These are phyloP conservation scores for Dione vanillae DNA, from an alignment of 2,888 invertebrate species.

Conservation along the genomic window DNA sequence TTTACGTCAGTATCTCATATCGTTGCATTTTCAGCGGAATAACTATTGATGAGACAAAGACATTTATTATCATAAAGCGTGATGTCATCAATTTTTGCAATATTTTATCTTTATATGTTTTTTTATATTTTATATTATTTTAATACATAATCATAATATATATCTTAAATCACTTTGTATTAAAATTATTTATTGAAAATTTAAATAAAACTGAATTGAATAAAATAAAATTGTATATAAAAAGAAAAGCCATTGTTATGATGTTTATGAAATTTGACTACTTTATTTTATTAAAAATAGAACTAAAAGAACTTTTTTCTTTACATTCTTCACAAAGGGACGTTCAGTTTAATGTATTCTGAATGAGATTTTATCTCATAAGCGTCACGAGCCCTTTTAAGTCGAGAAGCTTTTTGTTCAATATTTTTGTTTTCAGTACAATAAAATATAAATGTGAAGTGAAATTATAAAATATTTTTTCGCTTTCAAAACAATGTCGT, in stretches of 20 bases:
- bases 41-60: neutral
- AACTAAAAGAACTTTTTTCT: neutral
- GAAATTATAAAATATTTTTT: neutral
- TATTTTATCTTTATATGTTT: neutral
- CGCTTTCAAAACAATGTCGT: neutral
- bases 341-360: conserved; percentile 26
- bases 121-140: no score
- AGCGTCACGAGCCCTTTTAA: conserved; percentile 15
- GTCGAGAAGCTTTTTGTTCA: conserved; percentile 22
- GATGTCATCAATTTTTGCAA: conserved; percentile 2
- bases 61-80: no score
- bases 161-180: no score
- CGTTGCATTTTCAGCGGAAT: conserved; percentile 16
- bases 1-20: conserved; percentile 6
- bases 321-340: conserved; percentile 5
- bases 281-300: neutral
- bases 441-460: conserved; percentile 12
- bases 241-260: neutral
- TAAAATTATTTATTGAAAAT: neutral
- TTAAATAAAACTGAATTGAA: no score
- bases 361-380: conserved; percentile 32
- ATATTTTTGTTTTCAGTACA: conserved; percentile 9
- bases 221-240: no score
- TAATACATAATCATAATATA: no score
- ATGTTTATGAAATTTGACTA: neutral